These are phyloP conservation scores for Peromyscus polionotus DNA, from an alignment of 2,113 vertebrate species.

Conservation along the genomic window DNA sequence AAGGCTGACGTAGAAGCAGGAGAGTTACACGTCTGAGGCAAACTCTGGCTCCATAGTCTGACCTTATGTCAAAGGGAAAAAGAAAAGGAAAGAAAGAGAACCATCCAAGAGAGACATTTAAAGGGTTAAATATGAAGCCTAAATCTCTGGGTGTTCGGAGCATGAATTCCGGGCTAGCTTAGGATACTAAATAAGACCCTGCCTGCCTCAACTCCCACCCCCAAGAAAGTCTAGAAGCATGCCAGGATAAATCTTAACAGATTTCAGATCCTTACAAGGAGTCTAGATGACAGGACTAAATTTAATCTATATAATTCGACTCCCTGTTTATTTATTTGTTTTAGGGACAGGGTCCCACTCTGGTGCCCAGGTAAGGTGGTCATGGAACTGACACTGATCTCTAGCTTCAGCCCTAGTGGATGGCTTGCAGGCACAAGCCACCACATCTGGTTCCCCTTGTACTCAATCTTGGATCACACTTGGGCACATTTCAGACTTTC, in stretches of 20 bases:
- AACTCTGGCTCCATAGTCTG: not conserved
- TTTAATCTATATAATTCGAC: not conserved
- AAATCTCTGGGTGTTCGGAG: not conserved
- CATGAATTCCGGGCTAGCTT: not conserved
- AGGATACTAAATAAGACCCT: not conserved
- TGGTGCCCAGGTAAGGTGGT: not conserved
- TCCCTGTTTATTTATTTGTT: not conserved
- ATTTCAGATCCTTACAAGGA: not conserved
- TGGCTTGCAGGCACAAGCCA: not conserved
- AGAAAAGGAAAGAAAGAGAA: too few relatives aligned
- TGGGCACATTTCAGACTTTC: constrained; percentile 31
- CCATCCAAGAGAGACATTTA: not conserved
- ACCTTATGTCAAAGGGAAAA: not conserved
- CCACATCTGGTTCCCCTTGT: not conserved
- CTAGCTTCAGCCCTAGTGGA: not conserved
- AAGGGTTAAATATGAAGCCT: not conserved
- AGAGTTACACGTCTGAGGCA: not conserved
- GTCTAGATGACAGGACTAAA: not conserved
- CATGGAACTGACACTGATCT: not conserved
- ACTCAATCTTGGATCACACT: constrained; percentile 22
- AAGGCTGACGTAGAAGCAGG: not conserved
- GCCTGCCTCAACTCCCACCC: not conserved
- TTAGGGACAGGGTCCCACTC: not conserved
- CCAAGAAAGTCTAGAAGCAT: constrained; percentile 5
- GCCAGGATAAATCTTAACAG: not conserved